Conservation (phyloP, 2,113 vertebrate genomes). For the Polypterus senegalus region DNA sequence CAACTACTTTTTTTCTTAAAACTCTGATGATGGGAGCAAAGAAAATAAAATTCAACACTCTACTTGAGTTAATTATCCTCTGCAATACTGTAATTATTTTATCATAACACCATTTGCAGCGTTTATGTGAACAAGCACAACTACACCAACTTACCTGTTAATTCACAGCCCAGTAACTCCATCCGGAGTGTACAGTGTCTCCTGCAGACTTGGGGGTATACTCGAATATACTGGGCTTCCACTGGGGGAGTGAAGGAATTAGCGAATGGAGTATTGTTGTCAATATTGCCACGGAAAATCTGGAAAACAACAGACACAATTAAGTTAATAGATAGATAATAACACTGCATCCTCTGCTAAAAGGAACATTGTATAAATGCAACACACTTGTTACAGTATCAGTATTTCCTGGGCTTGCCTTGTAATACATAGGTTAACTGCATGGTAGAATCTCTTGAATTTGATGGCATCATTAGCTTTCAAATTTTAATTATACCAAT, state of each 20-base stretch:
- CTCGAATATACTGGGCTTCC: conserved; percentile 80
- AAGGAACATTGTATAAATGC: background rate
- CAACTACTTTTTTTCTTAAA: too few species aligned
- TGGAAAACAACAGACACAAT: conserved; percentile 25
- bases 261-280: conserved; percentile 89
- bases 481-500: too few species aligned
- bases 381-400: too few species aligned
- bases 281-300: conserved; percentile 89
- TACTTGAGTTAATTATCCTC: too few species aligned
- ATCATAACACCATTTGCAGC: background rate
- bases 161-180: conserved; percentile 93
- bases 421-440: too few species aligned
- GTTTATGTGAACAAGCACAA: background rate
- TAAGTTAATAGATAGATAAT: background rate
- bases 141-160: conserved; percentile 59
- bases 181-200: conserved; percentile 90
- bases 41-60: too few species aligned
- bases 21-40: too few species aligned
- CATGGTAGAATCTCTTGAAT: too few species aligned
- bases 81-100: too few species aligned
- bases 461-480: too few species aligned
- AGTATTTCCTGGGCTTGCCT: too few species aligned
- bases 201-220: conserved; percentile 93
- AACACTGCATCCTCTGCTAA: background rate
- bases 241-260: conserved; percentile 94